Evolutionary conservation across 1,140 invertebrate species (phyloP), one percentile per base, ranked within the genome.

Genomic region (Drosophila bipectinata): DNA sequence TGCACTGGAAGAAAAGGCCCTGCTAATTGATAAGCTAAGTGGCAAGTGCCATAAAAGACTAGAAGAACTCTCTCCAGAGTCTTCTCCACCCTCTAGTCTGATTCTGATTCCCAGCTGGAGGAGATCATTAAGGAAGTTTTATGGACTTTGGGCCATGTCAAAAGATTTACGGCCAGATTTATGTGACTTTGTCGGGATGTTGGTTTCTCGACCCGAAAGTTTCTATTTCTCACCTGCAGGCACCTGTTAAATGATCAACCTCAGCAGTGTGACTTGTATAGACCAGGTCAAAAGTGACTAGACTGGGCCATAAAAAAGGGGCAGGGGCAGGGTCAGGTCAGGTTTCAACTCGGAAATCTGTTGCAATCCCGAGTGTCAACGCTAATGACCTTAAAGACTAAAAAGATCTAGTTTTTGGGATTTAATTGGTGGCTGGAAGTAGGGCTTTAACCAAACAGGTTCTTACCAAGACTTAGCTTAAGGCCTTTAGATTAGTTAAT

Each of bases 21-120:
- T 66, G 74, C 83, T 82, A 87, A 87, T 82, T 87, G 82, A 85
- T 85, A 87, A 85, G 75, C 83, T 76, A 88, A 87, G 82, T 85
- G 82, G 82, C 82, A 76, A 76, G 73, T 72, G 78, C 60, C 78
- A 80, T 75, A 75, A 75, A 74, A 75, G 12, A n/a, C 10, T 10
- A 4, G 55, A 12, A 57, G 53, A 37, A 45, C 37, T 12, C 61
- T 12, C 61, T 74, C 59, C 45, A 62, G 30, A 66, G 28, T 62
- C 44, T 14, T 18, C 18, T 30, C 1, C 6, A 18, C 26, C 57
- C 4, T 39, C 37, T 28, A 32, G 8, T 18, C 14, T 18, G 7
- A 3, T 7, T 24, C 41, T 21, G 12, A 74, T 66, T 74, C 55
- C 55, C 54, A 57, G 32, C 49, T 15, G 59, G 10, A 12, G 34